Evolutionary conservation across 2,113 vertebrate species (phyloP), one percentile per base, ranked within the genome.

Genomic region (Corythornis cristatus): DNA sequence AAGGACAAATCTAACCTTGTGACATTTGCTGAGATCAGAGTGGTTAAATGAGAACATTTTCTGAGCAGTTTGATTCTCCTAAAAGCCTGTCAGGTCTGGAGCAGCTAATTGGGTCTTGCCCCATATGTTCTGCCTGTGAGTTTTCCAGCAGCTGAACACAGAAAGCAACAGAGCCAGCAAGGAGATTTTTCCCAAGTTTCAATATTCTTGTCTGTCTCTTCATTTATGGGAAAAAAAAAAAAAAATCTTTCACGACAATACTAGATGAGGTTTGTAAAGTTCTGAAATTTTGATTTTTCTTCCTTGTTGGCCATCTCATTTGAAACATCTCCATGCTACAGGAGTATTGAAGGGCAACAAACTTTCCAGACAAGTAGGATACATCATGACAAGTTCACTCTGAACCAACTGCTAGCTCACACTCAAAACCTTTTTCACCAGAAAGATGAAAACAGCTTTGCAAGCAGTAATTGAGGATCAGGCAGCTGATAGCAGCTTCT

Each of bases 1-100:
- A 3, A 92, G 72, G 78, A 83, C 1, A 12, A 70, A 89, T 64
- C 71, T 92, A 92, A 95, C 91, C 93, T 91, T 88, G 51, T 91
- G 93, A 96, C 95, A 93, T 64, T 92, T 71, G 43, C 84, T 67
- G 81, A 91, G 84, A 93, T 95, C 89, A 93, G 35, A 93, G 91
- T 23, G 60, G 60, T 67, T 89, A 91, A 88, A 96, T 89, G 87
- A 92, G 89, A 95, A 90, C 70, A 82, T 6, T 81, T 68, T 89
- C 83, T 92, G 84, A 89, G 82, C 72, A 88, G 84, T 43, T 21
- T 57, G 70, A 62, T 75, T 82, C 87, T 90, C 53, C 78, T 80
- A 91, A 93, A 90, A 93, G 56, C 84, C 80, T 93, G 91, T 66
- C 89, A 91, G 19, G 78, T 86, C 73, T 80, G 72, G 51, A 89